Conservation (phyloP, 2,888 invertebrate species). For the Neoascia interrupta region DNA sequence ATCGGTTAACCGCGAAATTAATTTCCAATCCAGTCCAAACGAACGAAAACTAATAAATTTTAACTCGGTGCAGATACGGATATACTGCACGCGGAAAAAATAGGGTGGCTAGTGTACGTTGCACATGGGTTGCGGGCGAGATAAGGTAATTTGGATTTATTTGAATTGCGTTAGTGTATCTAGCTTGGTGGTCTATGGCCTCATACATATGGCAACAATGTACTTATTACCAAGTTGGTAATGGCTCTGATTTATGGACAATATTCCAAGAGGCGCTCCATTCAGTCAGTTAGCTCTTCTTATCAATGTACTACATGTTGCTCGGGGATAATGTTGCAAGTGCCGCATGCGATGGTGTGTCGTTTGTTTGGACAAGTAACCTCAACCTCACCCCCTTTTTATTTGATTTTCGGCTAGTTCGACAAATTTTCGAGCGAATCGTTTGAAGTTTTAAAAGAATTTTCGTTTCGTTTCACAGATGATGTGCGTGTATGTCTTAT, state of each 20-base stretch:
- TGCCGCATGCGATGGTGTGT: not conserved
- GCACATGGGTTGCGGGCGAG: conserved; percentile 28
- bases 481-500: not conserved
- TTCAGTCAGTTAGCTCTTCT: conserved; percentile 33
- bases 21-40: conserved; percentile 45
- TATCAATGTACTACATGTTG: conserved; percentile 34
- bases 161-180: conserved; percentile 24
- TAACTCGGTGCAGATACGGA: conserved; percentile 28
- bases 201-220: conserved; percentile 14
- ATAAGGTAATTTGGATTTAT: conserved; percentile 66
- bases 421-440: not conserved
- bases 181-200: conserved; percentile 44
- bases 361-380: not conserved
- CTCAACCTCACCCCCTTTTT: not conserved
- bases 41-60: conserved; percentile 52
- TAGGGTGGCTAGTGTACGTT: conserved; percentile 9
- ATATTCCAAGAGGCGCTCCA: conserved; percentile 1
- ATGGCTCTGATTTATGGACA: conserved; percentile 31
- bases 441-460: not conserved
- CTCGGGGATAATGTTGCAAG: conserved; percentile 32
- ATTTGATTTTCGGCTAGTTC: too few relatives aligned
- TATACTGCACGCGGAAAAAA: not conserved
- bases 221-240: too few relatives aligned
- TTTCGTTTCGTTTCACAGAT: conserved; percentile 28
- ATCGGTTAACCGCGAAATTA: conserved; percentile 62